Conservation (phyloP, 2,797 vertebrate species). For the Xerus rutilus region DNA sequence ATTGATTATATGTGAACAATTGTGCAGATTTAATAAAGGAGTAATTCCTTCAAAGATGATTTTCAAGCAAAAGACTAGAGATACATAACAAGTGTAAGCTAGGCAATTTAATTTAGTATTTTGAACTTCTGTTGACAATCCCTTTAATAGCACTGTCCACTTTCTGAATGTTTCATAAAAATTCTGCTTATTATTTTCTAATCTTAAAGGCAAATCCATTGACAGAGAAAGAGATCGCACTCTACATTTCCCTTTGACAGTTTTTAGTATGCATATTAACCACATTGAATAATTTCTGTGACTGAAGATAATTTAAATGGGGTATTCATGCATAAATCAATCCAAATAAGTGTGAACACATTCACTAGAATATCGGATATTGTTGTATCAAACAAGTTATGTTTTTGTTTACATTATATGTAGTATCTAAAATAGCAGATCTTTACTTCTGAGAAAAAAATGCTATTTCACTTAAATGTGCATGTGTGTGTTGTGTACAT, state of each 20-base stretch:
- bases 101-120: conserved; percentile 25
- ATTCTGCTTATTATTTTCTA: background rate
- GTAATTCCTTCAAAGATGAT: conserved; percentile 38
- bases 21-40: conserved; percentile 39
- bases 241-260: background rate
- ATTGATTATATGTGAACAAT: conserved; percentile 40
- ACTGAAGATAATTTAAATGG: background rate
- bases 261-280: background rate
- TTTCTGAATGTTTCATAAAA: conserved; percentile 2
- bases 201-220: conserved; percentile 49
- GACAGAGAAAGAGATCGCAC: background rate
- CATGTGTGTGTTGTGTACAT: accelerated
- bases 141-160: background rate
- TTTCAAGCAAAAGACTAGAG: background rate
- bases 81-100: background rate
- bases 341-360: background rate
- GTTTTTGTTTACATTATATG: background rate
- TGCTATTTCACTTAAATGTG: background rate
- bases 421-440: background rate
- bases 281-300: conserved; percentile 15
- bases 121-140: background rate
- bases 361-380: conserved; percentile 25
- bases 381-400: background rate
- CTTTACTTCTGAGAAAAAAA: background rate
- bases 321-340: background rate